A percentile compares a stretch with the other conserved stretches of the same genome.
Evolutionary conservation across 2,797 vertebrate genomes (phyloP).

Genomic region (Orestias chungarensis): DNA sequence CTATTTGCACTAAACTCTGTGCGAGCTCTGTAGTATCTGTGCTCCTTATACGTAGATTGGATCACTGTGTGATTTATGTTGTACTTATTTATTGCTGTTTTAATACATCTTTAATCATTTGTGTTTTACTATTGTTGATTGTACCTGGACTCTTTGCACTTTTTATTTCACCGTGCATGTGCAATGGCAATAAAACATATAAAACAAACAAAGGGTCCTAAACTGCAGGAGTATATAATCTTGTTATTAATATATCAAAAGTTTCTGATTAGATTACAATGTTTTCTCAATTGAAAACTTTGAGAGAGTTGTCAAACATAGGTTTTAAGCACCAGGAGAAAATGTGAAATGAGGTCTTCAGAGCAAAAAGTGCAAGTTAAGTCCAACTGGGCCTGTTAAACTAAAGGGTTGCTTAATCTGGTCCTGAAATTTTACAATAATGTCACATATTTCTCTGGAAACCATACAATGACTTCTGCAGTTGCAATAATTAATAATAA

Average conservation of each 20-base stretch:
- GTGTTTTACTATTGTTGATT: not conserved
- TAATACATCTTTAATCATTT: not conserved
- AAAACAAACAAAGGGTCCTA: too few relatives aligned
- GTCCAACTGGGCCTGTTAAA: not conserved
- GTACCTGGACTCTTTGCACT: not conserved
- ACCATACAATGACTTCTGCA: not conserved
- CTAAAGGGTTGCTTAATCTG: not conserved
- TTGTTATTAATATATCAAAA: too few relatives aligned
- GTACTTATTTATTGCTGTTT: not conserved
- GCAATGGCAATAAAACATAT: too few relatives aligned
- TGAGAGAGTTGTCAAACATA: too few relatives aligned
- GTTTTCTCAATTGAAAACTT: too few relatives aligned
- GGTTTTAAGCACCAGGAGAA: not conserved
- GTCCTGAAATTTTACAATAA: too few relatives aligned
- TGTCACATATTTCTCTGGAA: not conserved
- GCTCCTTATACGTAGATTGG: not conserved
- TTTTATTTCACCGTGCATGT: too few relatives aligned
- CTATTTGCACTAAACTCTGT: not conserved
- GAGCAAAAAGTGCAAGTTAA: too few relatives aligned
- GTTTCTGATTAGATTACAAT: too few relatives aligned
- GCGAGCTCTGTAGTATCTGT: not conserved
- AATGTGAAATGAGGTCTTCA: not conserved
- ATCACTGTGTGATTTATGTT: not conserved
- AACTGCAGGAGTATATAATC: too few relatives aligned
- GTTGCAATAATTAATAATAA: too few relatives aligned